Conservation (phyloP, 2,888 invertebrate genomes). For the Sympetrum striolatum region DNA sequence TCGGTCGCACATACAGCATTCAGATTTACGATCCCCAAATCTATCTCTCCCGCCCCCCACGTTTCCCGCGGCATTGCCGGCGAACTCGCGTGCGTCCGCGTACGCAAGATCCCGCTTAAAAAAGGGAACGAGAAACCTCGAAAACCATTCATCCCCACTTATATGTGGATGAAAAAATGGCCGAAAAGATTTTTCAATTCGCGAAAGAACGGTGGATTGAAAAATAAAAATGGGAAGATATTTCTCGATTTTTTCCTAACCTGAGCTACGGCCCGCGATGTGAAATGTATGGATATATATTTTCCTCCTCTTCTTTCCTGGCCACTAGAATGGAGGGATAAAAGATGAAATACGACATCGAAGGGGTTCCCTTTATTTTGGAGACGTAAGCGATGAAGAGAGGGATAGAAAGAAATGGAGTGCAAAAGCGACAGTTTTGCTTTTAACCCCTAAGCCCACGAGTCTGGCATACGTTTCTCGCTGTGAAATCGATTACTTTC, state of each 20-base stretch:
- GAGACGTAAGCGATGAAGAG: background rate
- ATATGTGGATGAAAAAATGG: background rate
- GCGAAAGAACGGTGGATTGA: background rate
- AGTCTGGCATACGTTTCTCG: no score
- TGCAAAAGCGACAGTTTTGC: no score
- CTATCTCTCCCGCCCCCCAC: background rate
- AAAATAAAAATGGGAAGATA: background rate
- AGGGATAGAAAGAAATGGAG: no score
- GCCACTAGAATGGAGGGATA: background rate
- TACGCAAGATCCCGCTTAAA: background rate
- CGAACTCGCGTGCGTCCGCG: background rate
- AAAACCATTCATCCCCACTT: background rate
- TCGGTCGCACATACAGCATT: slow-evolving; percentile 6
- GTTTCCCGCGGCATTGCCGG: background rate
- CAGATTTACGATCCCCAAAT: slow-evolving; percentile 23
- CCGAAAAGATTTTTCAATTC: background rate
- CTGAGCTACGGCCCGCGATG: background rate
- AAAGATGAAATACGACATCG: background rate
- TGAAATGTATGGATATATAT: background rate
- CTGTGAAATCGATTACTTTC: no score
- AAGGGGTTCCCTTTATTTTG: background rate
- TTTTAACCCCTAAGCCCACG: no score
- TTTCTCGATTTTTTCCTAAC: background rate
- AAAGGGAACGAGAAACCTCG: background rate
- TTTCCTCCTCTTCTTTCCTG: background rate